Percentiles rank a stretch among this genome's conserved stretches.
Evolutionary conservation across 2,797 vertebrate genomes (phyloP).

Genomic region (Ceyx erithaca): DNA sequence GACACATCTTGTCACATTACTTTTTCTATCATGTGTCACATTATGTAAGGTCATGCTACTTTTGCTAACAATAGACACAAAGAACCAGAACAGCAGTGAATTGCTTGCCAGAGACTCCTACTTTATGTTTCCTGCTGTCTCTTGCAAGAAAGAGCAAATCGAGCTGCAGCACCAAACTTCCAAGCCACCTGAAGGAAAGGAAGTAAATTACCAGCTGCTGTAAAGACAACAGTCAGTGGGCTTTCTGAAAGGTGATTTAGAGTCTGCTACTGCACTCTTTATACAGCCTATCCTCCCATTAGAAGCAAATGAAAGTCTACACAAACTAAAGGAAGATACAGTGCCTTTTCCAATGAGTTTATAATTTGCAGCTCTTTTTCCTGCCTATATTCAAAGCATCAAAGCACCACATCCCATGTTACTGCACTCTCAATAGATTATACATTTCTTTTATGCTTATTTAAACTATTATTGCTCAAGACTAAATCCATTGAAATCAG

Average conservation of each 20-base stretch:
- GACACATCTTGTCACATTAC: slow-evolving; percentile 60
- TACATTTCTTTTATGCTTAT: neutral
- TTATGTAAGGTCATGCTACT: slow-evolving; percentile 61
- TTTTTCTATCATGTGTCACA: slow-evolving; percentile 52
- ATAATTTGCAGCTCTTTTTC: neutral
- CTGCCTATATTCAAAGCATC: neutral
- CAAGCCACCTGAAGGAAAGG: neutral
- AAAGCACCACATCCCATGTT: neutral
- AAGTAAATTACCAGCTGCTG: slow-evolving; percentile 41
- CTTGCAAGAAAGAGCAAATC: slow-evolving; percentile 15
- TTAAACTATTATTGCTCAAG: neutral
- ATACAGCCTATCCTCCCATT: neutral
- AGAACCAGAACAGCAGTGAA: neutral
- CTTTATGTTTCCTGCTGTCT: neutral
- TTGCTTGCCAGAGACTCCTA: neutral
- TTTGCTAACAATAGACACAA: slow-evolving; percentile 52
- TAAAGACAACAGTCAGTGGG: neutral
- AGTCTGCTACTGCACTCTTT: neutral
- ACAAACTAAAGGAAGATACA: neutral
- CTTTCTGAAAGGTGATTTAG: slow-evolving; percentile 32
- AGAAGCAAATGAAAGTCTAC: neutral
- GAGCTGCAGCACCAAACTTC: neutral
- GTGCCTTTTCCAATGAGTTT: neutral
- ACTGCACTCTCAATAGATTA: neutral
- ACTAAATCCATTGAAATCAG: neutral